Conservation (phyloP, 2,113 vertebrate species). For the Oceanodroma tethys region DNA sequence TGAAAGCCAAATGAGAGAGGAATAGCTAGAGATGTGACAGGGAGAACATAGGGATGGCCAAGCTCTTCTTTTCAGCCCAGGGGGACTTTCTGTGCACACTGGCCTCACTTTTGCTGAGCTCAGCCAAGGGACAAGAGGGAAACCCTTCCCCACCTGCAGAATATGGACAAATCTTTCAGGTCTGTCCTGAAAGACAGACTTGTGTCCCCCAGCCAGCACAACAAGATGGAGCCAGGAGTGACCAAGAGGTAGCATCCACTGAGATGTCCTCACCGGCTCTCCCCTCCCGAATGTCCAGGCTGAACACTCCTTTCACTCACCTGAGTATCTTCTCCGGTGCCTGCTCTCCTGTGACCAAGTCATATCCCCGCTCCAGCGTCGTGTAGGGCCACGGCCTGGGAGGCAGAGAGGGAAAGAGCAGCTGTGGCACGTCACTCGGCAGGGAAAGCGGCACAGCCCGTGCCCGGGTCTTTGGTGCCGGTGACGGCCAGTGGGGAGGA, state of each 20-base stretch:
- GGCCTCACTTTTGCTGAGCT: background rate
- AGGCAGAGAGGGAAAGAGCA: background rate
- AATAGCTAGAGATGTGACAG: background rate
- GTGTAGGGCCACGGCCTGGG: constrained; percentile 96
- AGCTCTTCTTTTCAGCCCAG: background rate
- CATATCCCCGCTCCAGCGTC: constrained; percentile 92
- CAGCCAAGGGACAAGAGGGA: accelerated
- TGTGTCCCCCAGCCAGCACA: background rate
- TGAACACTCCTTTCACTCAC: constrained; percentile 65
- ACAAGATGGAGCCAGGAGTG: background rate
- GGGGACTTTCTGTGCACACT: background rate
- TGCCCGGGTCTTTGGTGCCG: accelerated
- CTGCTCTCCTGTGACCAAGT: constrained; percentile 95
- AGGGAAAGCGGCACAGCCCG: background rate
- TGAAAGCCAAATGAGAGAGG: background rate
- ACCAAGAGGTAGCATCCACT: background rate
- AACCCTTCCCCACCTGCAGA: background rate
- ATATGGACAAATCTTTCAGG: background rate
- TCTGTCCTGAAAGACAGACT: background rate
- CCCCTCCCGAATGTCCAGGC: background rate
- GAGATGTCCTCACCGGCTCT: background rate
- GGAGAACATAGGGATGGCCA: background rate
- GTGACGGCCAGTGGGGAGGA: background rate
- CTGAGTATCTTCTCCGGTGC: constrained; percentile 97
- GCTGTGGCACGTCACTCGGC: background rate